Evolutionary conservation across 35 echinoderm and acorn worm genomes (phyloP).

Genomic region (Lytechinus pictus): DNA sequence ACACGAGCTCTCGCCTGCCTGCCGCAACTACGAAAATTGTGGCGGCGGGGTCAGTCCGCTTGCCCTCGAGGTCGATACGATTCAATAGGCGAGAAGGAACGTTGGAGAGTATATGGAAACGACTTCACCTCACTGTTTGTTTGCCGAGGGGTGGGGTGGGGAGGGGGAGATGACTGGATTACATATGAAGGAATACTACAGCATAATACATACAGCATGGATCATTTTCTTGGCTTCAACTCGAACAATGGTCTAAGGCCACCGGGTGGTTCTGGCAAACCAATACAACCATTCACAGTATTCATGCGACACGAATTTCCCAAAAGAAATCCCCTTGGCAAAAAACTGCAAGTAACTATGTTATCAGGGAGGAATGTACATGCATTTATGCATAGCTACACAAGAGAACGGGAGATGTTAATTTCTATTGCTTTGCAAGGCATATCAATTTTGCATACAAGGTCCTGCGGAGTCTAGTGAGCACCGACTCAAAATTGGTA

Average conservation of each 20-base stretch:
- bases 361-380: not conserved
- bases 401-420: not conserved
- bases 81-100: conserved; percentile 36
- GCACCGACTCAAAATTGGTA: not conserved
- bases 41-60: conserved; percentile 28
- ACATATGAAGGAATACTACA: too few species aligned
- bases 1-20: not conserved
- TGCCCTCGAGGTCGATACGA: conserved; percentile 34
- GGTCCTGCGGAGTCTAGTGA: not conserved
- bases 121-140: not conserved
- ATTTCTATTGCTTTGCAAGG: not conserved
- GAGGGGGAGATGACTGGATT: not conserved
- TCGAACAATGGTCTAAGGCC: not conserved
- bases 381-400: not conserved
- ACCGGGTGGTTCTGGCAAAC: not conserved
- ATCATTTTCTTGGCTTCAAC: not conserved
- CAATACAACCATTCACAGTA: not conserved
- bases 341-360: not conserved
- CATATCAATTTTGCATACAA: not conserved
- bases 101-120: not conserved
- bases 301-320: not conserved
- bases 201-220: not conserved
- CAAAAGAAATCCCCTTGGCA: not conserved
- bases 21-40: conserved; percentile 18
- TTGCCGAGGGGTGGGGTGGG: not conserved